phyloP scores from a whole-genome alignment of 2,113 vertebrate species.

The Mirza zaza region DNA sequence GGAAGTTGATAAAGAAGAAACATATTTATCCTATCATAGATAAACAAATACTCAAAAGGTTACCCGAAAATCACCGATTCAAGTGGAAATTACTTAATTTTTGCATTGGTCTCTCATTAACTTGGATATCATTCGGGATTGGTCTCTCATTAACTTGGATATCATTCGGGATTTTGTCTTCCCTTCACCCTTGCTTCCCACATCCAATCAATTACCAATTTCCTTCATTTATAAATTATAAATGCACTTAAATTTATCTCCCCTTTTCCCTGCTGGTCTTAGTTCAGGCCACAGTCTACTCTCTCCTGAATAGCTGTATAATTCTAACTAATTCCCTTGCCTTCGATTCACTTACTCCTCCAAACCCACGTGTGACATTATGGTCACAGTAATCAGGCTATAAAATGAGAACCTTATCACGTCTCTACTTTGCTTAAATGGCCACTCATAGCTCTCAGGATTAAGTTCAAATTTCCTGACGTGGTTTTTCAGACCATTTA shows the following conservation, averaged over 20 bases:
- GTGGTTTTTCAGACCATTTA: not conserved
- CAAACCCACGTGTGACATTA: not conserved
- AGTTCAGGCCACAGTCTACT: not conserved
- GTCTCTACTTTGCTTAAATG: not conserved
- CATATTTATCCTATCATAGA: not conserved
- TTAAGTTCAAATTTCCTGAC: constrained; percentile 33
- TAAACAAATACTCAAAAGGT: not conserved
- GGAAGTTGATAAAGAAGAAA: not conserved
- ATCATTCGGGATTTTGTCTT: not conserved
- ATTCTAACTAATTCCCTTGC: not conserved
- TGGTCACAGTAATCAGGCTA: not conserved
- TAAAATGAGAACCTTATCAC: not conserved
- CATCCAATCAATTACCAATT: not conserved
- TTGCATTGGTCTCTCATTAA: no score
- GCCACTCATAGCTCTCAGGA: not conserved
- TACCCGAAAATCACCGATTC: not conserved
- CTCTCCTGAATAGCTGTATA: not conserved
- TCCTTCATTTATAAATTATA: not conserved
- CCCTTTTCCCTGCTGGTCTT: not conserved
- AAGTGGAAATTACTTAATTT: not conserved
- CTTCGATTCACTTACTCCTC: not conserved
- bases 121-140: no score
- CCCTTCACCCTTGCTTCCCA: not conserved
- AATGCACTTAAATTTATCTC: not conserved
- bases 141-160: not conserved